Base-by-base conservation (phyloP, 2,113 vertebrate species). In the Clarias gariepinus region DNA sequence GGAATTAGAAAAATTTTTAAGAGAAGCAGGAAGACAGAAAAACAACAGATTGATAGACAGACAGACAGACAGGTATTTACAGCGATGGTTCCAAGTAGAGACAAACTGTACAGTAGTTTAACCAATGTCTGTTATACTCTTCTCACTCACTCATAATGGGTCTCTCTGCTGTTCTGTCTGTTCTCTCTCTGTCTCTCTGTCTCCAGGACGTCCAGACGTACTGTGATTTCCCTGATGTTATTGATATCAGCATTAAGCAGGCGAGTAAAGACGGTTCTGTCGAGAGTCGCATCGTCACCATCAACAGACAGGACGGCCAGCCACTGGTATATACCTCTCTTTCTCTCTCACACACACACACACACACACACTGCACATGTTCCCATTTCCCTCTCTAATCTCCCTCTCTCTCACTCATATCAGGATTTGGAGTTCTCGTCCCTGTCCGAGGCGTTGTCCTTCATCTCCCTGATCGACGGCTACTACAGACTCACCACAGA, bases 201-300 rank as follows among this genome's bases (percentile, higher is more conserved):
- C 53, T 90, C 89, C 89, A 98, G 98, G 96, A 97, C 92, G 93
- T 97, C 81, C 96, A 98, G 91, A 94, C 95, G 0, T 99, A 97
- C 91, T 99, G 98, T 92, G 98, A 99, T 94, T 99, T 99, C 92
- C 95, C 96, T 79, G 97, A 97, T 87, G 96, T 99, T 90, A 98
- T 99, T 89, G 97, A 99, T 94, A 96, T 99, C 93, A 97, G 95
- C 94, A 96, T 99, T 93, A 99, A 99, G 82, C 97, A 99, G 94
- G 95, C 97, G 53, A 97, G 92, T 85, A 97, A 97, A 88, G 97
- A 98, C 89, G 95, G 96, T 19, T 97, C 97, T 47, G 94, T 93
- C 77, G 98, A 99, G 91, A 96, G 96, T 90, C 96, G 97, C 93
- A 95, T 99, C 80, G 98, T 99, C 84, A 97, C 97, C 83, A 96